These are phyloP conservation scores for Chaetops frenatus DNA, from an alignment of 2,113 vertebrate species.

Conservation along the genomic window DNA sequence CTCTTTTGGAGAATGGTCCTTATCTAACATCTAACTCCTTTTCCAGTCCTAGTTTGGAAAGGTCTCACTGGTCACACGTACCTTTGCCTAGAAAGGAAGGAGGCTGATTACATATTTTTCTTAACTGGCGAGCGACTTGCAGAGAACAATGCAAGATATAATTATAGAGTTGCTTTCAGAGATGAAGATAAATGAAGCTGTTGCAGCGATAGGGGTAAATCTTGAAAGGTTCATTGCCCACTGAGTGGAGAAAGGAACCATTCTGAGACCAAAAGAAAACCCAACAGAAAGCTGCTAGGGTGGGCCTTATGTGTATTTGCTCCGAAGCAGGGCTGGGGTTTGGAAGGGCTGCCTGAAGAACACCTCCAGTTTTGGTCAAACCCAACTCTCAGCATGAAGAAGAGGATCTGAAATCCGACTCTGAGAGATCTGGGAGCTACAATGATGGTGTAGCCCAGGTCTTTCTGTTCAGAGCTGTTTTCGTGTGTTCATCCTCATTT, in stretches of 20 bases:
- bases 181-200: constrained; percentile 61
- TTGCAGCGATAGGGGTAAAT: constrained; percentile 10
- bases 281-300: not conserved
- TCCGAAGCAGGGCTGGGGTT: not conserved
- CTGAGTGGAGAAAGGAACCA: not conserved
- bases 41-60: constrained; percentile 69
- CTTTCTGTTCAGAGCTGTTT: not conserved
- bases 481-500: not conserved
- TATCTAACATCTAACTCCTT: constrained; percentile 69
- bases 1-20: constrained; percentile 62
- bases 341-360: not conserved
- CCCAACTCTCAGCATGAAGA: not conserved
- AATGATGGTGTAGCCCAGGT: not conserved
- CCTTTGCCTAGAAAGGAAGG: constrained; percentile 70
- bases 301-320: not conserved
- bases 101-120: constrained; percentile 64
- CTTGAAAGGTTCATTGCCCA: constrained; percentile 35
- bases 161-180: constrained; percentile 64
- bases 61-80: constrained; percentile 74
- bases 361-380: not conserved
- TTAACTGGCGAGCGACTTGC: constrained; percentile 42
- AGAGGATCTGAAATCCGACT: not conserved
- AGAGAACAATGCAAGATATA: constrained; percentile 72
- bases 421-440: not conserved
- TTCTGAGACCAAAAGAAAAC: not conserved